A percentile compares a stretch with the other conserved stretches of the same genome.
phyloP scores from a whole-genome alignment of 2,797 vertebrate species.

The Neosilurus mollespiculum region DNA sequence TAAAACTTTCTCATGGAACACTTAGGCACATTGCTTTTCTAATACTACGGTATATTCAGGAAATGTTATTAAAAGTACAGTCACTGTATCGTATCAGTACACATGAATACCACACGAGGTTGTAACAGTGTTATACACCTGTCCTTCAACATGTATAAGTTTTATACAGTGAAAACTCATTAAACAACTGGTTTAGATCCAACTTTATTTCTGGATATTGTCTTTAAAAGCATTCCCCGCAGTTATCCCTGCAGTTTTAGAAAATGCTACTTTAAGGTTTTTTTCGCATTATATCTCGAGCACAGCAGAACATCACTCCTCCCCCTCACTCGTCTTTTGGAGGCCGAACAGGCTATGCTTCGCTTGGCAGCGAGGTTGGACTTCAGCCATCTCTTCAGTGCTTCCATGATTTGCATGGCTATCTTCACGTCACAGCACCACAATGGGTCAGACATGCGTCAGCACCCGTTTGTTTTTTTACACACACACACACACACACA shows the following conservation, averaged over 20 bases:
- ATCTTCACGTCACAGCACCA: conserved; percentile 70
- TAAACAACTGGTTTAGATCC: background rate
- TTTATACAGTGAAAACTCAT: background rate
- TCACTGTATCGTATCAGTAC: background rate
- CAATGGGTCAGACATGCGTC: conserved; percentile 68
- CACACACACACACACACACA: conserved; percentile 52
- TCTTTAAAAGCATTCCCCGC: background rate
- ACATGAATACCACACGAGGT: background rate
- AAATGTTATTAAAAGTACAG: background rate
- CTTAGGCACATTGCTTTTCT: background rate
- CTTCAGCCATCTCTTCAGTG: conserved; percentile 62
- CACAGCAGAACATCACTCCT: conserved; percentile 1
- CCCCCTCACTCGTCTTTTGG: conserved; percentile 51
- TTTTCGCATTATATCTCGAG: background rate
- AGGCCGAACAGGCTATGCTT: conserved; percentile 61
- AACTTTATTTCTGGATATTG: background rate
- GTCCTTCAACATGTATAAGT: background rate
- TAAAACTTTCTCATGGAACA: background rate
- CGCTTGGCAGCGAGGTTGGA: conserved; percentile 59
- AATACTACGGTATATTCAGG: background rate
- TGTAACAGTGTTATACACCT: background rate
- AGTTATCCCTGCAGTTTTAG: background rate
- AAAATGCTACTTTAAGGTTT: background rate
- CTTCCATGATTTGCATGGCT: conserved; percentile 69
- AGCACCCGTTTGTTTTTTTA: conserved; percentile 58